Evolutionary conservation across 2,113 vertebrate species (phyloP).

Genomic region (Oxyruncus cristatus): DNA sequence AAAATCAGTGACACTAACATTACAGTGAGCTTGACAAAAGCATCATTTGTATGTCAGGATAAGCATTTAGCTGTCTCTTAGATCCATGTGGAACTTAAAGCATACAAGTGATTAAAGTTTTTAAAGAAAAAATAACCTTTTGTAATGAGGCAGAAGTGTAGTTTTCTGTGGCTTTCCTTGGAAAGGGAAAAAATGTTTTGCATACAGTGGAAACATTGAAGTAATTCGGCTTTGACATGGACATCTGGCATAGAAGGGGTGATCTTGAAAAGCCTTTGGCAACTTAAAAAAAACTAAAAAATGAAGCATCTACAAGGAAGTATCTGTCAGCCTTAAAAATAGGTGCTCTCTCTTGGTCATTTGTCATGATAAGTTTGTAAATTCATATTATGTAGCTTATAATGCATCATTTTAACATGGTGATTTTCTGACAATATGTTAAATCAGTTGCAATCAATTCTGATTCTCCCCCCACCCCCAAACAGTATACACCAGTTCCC

Average conservation of each 20-base stretch:
- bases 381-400: background rate
- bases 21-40: background rate
- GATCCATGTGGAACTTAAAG: background rate
- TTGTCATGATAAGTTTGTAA: background rate
- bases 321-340: conserved; percentile 1
- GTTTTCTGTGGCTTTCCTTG: background rate
- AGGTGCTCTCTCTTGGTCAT: background rate
- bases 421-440: background rate
- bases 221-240: background rate
- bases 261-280: background rate
- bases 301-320: background rate
- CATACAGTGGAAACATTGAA: background rate
- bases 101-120: background rate
- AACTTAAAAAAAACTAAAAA: background rate
- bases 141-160: background rate
- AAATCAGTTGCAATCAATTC: background rate
- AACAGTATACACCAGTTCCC: background rate
- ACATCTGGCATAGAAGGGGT: background rate
- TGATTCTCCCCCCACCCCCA: rapidly evolving
- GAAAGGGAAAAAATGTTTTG: background rate
- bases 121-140: background rate
- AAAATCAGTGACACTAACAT: background rate
- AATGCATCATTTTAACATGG: background rate
- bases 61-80: background rate
- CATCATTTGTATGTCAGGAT: background rate